Percentiles rank a stretch among this genome's conserved stretches.
Conservation (phyloP, 2,888 invertebrate genomes). For the Acleris laterana region DNA sequence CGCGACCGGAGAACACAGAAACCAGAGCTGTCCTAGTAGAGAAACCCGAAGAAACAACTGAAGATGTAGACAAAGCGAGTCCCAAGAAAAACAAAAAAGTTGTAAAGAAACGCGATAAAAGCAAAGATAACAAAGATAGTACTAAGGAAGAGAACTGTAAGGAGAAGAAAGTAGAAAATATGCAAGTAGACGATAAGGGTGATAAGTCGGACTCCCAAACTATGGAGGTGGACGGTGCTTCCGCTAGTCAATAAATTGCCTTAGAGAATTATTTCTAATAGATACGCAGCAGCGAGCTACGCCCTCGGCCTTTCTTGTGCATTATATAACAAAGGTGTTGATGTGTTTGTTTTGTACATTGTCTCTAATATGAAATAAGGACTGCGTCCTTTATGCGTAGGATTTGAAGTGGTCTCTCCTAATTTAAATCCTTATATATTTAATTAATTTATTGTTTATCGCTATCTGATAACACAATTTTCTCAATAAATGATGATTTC, state of each 20-base stretch:
- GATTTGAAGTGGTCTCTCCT: conserved; percentile 69
- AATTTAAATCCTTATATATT: conserved; percentile 71
- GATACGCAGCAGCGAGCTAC: conserved; percentile 52
- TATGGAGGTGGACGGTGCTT: conserved; percentile 78
- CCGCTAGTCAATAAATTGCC: conserved; percentile 79
- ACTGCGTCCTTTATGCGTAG: conserved; percentile 59
- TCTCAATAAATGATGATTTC: conserved; percentile 77
- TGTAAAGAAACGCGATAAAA: conserved; percentile 76
- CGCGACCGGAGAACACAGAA: conserved; percentile 58
- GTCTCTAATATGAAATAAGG: conserved; percentile 65
- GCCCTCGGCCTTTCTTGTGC: conserved; percentile 67
- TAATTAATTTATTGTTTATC: conserved; percentile 83
- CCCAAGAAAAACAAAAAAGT: conserved; percentile 65
- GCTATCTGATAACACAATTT: conserved; percentile 79
- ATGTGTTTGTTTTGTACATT: conserved; percentile 79
- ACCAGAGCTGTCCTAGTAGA: conserved; percentile 47
- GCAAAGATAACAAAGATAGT: conserved; percentile 73
- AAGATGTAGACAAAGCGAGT: conserved; percentile 51
- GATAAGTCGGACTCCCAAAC: conserved; percentile 62
- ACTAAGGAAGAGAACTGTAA: conserved; percentile 52
- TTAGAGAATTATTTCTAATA: conserved; percentile 70
- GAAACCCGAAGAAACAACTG: conserved; percentile 47
- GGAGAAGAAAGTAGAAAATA: conserved; percentile 54
- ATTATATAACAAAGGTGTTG: conserved; percentile 70
- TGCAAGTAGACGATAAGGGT: conserved; percentile 65